phyloP scores from a whole-genome alignment of 2,113 vertebrate genomes.

The Hippopotamus amphibius region DNA sequence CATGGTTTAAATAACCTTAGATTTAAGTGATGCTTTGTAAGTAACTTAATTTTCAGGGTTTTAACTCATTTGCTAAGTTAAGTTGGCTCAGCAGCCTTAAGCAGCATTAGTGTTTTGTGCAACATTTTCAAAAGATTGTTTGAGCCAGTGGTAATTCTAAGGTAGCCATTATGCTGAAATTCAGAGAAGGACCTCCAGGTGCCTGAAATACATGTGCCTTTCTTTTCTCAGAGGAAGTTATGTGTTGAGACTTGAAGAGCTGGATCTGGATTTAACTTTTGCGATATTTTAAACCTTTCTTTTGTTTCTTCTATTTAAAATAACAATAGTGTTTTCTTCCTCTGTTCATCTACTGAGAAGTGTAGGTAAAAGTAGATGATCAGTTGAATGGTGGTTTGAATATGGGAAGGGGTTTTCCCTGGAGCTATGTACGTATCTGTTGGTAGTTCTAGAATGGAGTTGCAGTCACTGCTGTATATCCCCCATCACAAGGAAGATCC shows the following conservation, averaged over 20 bases:
- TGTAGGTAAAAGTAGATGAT: neutral
- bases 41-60: slow-evolving; percentile 60
- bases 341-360: neutral
- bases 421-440: neutral
- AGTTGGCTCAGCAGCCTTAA: neutral
- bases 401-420: neutral
- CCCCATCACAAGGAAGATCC: neutral
- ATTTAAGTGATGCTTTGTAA: slow-evolving; percentile 53
- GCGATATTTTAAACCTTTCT: neutral
- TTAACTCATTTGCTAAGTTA: slow-evolving; percentile 47
- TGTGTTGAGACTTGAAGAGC: neutral
- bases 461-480: neutral
- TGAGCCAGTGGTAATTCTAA: neutral
- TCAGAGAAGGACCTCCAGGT: neutral
- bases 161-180: slow-evolving; percentile 32
- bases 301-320: neutral
- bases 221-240: neutral
- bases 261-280: neutral
- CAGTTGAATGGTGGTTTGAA: neutral
- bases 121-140: slow-evolving; percentile 48
- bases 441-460: neutral
- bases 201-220: neutral
- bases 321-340: slow-evolving; percentile 7
- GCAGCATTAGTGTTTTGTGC: slow-evolving; percentile 31
- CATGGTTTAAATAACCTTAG: slow-evolving; percentile 25